Percentiles rank a stretch among this genome's conserved stretches.
These are phyloP conservation scores for Stigmatopora nigra DNA, from an alignment of 2,113 vertebrate genomes.

Conservation along the genomic window DNA sequence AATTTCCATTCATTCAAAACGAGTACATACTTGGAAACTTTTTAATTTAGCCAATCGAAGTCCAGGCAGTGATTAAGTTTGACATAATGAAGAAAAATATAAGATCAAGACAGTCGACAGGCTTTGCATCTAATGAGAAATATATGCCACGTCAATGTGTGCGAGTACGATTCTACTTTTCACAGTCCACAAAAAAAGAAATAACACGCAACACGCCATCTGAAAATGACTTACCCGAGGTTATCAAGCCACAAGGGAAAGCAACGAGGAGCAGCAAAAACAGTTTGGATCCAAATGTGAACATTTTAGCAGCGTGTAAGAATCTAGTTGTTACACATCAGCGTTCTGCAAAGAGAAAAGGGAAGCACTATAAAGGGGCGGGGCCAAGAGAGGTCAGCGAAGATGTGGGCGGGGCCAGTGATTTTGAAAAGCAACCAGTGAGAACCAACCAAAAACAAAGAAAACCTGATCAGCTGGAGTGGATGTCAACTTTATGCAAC, in stretches of 20 bases:
- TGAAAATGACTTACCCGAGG: constrained; percentile 48
- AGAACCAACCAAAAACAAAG: too few species aligned
- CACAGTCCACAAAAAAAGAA: background rate
- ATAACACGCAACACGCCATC: background rate
- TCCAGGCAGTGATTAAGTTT: background rate
- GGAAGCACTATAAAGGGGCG: constrained; percentile 10
- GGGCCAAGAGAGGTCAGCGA: background rate
- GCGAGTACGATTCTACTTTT: background rate
- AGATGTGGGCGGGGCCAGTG: background rate
- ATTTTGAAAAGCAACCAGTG: too few species aligned
- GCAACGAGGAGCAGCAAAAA: constrained; percentile 61
- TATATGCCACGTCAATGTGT: constrained; percentile 51
- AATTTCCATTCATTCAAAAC: constrained; percentile 3
- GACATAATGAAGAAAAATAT: background rate
- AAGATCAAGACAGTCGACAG: background rate
- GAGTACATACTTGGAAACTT: background rate
- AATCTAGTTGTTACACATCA: constrained; percentile 51
- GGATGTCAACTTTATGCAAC: too few species aligned
- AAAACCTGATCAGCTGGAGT: too few species aligned
- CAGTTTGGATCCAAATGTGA: constrained; percentile 49
- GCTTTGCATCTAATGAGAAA: background rate
- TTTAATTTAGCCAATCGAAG: background rate
- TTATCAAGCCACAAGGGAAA: constrained; percentile 56
- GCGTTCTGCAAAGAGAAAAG: constrained; percentile 34
- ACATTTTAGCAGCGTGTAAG: constrained; percentile 49